A percentile compares a stretch with the other conserved stretches of the same genome.
Evolutionary conservation across 2,888 invertebrate genomes (phyloP).

Genomic region (Schrankia costaestrigalis): DNA sequence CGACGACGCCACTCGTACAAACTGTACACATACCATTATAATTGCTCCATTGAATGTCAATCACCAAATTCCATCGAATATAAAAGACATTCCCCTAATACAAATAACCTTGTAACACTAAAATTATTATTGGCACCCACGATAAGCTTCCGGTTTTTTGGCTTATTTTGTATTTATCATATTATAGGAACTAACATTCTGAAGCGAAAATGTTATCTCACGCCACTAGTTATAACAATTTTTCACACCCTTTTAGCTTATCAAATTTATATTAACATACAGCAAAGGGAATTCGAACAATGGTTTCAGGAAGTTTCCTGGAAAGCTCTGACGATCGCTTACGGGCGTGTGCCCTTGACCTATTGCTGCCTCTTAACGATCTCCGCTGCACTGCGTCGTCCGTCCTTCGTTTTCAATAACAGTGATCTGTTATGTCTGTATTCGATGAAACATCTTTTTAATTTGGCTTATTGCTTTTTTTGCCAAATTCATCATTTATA

Average conservation of each 20-base stretch:
- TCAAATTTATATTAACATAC: too few species aligned
- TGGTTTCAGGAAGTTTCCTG: conserved; percentile 25
- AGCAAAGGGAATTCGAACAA: too few species aligned
- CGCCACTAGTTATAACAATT: too few species aligned
- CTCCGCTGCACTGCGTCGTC: conserved; percentile 37
- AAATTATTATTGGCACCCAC: too few species aligned
- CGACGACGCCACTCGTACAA: conserved; percentile 33
- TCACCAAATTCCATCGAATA: conserved; percentile 54
- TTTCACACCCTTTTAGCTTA: too few species aligned
- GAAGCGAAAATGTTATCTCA: neutral
- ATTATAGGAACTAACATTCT: neutral
- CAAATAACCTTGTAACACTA: conserved; percentile 34
- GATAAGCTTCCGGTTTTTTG: too few species aligned
- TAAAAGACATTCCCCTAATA: conserved; percentile 39
- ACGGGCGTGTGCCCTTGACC: conserved; percentile 75
- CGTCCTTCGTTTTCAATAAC: conserved; percentile 25
- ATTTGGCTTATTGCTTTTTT: neutral
- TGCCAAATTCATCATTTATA: too few species aligned
- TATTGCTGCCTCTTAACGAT: conserved; percentile 39
- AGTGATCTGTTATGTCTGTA: conserved; percentile 22
- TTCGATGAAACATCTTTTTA: too few species aligned
- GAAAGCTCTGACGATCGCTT: conserved; percentile 32
- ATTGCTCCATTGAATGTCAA: conserved; percentile 63
- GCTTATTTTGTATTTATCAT: neutral
- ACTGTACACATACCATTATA: conserved; percentile 46